These are phyloP conservation scores for Scalopus aquaticus DNA, from an alignment of 2,113 vertebrate species.

Conservation along the genomic window DNA sequence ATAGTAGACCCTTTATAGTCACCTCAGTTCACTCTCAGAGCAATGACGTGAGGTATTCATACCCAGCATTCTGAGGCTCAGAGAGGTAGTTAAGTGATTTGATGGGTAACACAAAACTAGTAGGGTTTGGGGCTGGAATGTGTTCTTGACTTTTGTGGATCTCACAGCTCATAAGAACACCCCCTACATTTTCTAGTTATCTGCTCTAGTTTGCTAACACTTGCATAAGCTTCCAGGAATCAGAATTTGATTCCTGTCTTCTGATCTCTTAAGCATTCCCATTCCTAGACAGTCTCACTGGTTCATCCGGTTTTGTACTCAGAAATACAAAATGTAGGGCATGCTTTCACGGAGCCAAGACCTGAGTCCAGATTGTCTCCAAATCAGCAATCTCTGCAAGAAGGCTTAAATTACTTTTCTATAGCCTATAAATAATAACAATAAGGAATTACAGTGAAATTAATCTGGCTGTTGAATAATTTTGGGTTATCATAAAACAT, in stretches of 20 bases:
- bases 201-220: not conserved
- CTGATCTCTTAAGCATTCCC: not conserved
- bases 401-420: not conserved
- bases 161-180: too few relatives aligned
- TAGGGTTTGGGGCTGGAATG: not conserved
- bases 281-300: not conserved
- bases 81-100: not conserved
- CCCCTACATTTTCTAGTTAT: not conserved
- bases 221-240: not conserved
- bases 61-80: not conserved
- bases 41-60: not conserved
- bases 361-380: not conserved
- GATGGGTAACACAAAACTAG: not conserved
- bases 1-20: not conserved
- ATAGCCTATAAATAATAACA: not conserved
- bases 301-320: not conserved
- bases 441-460: not conserved
- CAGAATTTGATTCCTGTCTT: not conserved
- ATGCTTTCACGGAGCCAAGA: not conserved
- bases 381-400: not conserved
- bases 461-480: not conserved
- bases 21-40: not conserved
- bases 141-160: not conserved
- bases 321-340: too few relatives aligned
- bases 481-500: conserved; percentile 14